phyloP scores from a whole-genome alignment of 37 sponge, comb jelly and placozoan species.

The Oscarella lobularis region DNA sequence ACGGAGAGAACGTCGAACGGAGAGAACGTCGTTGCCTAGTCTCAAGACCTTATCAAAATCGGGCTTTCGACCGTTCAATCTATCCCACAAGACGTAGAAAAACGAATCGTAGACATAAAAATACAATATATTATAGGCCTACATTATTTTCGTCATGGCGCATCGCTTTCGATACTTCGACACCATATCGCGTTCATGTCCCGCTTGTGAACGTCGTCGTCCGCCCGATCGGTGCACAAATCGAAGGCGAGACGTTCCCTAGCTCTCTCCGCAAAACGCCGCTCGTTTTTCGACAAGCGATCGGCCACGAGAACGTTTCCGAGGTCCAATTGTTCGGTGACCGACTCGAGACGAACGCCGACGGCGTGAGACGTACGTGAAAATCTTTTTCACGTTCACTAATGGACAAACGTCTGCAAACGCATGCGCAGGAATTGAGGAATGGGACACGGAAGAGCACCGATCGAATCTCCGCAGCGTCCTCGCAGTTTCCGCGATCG shows the following conservation, averaged over 20 bases:
- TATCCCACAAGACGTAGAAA: no score
- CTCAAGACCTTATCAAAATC: background rate
- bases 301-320: slow-evolving; percentile 2
- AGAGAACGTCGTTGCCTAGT: background rate
- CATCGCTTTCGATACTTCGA: background rate
- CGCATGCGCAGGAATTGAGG: no score
- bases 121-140: no score
- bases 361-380: no score
- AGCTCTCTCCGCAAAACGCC: background rate
- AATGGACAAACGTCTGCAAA: no score
- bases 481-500: no score
- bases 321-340: background rate
- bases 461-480: no score
- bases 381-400: background rate
- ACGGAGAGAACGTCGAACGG: background rate
- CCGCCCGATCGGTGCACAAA: background rate
- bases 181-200: background rate
- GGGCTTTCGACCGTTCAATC: background rate
- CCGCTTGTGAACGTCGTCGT: slow-evolving; percentile 6
- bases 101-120: no score
- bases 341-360: background rate
- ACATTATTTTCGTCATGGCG: background rate
- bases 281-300: slow-evolving; percentile 2
- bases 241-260: background rate
- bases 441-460: no score